A percentile compares a stretch with the other conserved stretches of the same genome.
phyloP scores from a whole-genome alignment of 2,888 invertebrate genomes.

The Lithodes maja region DNA sequence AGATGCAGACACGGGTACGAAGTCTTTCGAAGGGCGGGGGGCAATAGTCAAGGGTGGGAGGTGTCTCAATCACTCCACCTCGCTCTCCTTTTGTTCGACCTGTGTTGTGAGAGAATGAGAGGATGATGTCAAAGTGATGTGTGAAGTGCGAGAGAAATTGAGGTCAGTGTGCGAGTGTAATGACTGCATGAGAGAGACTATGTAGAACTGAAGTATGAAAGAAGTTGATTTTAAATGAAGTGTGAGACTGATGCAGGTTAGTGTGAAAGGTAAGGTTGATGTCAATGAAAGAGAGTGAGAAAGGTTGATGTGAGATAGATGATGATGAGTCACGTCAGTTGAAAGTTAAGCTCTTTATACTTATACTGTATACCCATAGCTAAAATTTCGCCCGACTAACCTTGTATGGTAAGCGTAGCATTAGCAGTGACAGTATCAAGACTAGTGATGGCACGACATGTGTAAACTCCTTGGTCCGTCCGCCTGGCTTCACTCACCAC shows the following conservation, averaged over 20 bases:
- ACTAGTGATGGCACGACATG: conserved; percentile 27
- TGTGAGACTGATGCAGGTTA: too few species aligned
- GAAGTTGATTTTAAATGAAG: too few species aligned
- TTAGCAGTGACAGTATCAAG: conserved; percentile 19
- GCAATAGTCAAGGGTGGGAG: conserved; percentile 10
- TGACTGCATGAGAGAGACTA: too few species aligned
- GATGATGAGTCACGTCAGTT: too few species aligned
- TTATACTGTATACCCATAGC: neutral
- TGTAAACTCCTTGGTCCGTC: conserved; percentile 31
- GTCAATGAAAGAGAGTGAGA: too few species aligned
- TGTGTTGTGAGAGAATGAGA: neutral
- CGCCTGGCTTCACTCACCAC: neutral
- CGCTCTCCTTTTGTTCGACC: neutral
- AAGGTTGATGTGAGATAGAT: too few species aligned
- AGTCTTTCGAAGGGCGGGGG: conserved; percentile 18
- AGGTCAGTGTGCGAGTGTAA: too few species aligned
- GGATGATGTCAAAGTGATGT: too few species aligned
- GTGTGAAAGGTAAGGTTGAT: too few species aligned
- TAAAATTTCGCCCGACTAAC: neutral
- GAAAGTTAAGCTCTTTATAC: too few species aligned
- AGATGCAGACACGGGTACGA: neutral
- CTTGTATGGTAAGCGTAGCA: conserved; percentile 23
- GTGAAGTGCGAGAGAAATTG: too few species aligned
- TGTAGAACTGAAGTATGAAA: too few species aligned
- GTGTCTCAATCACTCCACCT: neutral